phyloP scores from a whole-genome alignment of 2,888 invertebrate genomes.

The Eledone cirrhosa region DNA sequence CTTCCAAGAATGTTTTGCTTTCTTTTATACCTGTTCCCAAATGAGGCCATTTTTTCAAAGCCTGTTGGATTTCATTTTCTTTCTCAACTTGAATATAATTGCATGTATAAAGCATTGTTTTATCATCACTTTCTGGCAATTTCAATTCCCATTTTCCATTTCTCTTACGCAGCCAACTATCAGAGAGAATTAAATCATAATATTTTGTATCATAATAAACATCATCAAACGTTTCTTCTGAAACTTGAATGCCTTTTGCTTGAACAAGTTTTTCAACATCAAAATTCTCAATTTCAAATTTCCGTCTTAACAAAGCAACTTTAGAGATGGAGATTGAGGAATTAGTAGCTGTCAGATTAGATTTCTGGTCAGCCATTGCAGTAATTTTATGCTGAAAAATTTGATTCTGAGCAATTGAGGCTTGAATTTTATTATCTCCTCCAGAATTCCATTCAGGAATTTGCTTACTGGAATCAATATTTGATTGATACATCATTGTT shows the following conservation, averaged over 20 bases:
- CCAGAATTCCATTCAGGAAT: no score
- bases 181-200: slow-evolving; percentile 50
- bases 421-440: no score
- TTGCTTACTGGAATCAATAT: no score
- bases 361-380: no score
- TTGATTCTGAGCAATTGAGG: no score
- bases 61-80: slow-evolving; percentile 41
- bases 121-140: slow-evolving; percentile 29
- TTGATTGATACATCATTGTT: no score
- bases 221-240: slow-evolving; percentile 48
- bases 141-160: slow-evolving; percentile 55
- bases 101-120: slow-evolving; percentile 16
- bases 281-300: slow-evolving; percentile 47
- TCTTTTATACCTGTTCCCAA: neutral
- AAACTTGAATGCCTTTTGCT: slow-evolving; percentile 50
- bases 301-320: slow-evolving; percentile 34
- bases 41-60: slow-evolving; percentile 33
- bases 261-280: slow-evolving; percentile 44
- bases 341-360: no score
- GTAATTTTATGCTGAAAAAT: no score
- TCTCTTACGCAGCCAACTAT: slow-evolving; percentile 56
- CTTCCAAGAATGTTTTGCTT: slow-evolving; percentile 20
- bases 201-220: slow-evolving; percentile 54
- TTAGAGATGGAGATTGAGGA: no score
- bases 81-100: slow-evolving; percentile 41